These are phyloP conservation scores for Herminia tarsipennalis DNA, from an alignment of 2,888 invertebrate genomes.

Conservation along the genomic window DNA sequence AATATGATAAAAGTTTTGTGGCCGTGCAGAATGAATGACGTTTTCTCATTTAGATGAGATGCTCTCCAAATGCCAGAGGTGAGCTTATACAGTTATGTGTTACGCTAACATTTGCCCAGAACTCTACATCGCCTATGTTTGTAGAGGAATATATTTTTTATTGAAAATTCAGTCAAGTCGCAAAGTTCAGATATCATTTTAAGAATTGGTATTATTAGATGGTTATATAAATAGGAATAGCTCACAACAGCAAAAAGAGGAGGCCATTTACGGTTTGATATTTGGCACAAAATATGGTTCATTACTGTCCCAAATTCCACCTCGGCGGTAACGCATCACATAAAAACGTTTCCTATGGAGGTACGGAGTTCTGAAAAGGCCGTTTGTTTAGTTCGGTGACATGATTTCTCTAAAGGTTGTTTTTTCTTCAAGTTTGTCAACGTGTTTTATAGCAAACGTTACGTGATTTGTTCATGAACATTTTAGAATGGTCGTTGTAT, in stretches of 20 bases:
- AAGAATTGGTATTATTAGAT: neutral
- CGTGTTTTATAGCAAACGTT: no score
- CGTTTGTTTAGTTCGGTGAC: neutral
- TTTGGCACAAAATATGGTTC: conserved; percentile 3
- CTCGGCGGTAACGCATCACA: neutral
- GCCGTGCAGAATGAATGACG: conserved; percentile 7
- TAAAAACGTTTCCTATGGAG: conserved; percentile 1
- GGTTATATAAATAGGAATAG: no score
- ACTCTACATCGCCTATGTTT: conserved; percentile 9
- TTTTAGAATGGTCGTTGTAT: no score
- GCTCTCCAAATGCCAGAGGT: conserved; percentile 16
- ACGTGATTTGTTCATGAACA: no score
- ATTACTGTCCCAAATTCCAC: conserved; percentile 8
- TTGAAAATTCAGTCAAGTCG: conserved; percentile 2
- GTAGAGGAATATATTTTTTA: conserved; percentile 11
- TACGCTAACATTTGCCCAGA: conserved; percentile 12
- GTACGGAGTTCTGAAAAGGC: neutral
- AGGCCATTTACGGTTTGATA: neutral
- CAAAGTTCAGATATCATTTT: neutral
- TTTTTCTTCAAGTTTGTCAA: no score
- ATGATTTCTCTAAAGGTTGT: no score
- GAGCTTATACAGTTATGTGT: conserved; percentile 17
- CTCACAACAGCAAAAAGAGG: no score
- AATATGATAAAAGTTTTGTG: conserved; percentile 21
- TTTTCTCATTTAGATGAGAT: conserved; percentile 9